Evolutionary conservation across 2,113 vertebrate genomes (phyloP), one percentile per base, ranked within the genome.

Genomic region (Menura novaehollandiae): DNA sequence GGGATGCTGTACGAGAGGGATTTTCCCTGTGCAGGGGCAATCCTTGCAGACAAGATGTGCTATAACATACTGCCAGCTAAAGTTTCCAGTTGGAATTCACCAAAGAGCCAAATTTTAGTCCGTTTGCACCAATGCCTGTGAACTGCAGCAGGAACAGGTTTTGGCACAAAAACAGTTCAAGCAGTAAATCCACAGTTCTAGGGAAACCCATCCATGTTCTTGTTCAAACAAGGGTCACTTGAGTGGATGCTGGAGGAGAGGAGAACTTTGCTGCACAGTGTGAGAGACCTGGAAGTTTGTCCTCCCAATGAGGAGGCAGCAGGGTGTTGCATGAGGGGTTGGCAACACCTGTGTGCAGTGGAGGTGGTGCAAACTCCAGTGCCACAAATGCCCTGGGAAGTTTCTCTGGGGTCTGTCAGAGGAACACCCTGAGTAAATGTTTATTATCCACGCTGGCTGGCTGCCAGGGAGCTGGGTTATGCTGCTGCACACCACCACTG

Each of bases 381-480:
- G 19, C 56, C 22, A 43, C 51, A 55, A 23, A 49, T 6, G 19
- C 56, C n/a, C 49, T 12, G 28, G 41, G 68, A 72, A 74, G 78
- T 63, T 59, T 80, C 78, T 69, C 75, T 90, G 92, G 63, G 62
- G 24, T 37, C 75, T 83, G 68, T 80, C 94, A 95, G 35, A 85
- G 71, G 59, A 96, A 71, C 63, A 83, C 55, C 71, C 91, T 0
- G 5, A 80, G 55, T 41, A 58, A 80, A 89, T 21, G 30, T 32
- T 41, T 35, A 7, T 52, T 86, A 55, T 76, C 75, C 59, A 6
- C 0, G 0, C 62, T 88, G 94, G 75, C 82, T 69, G 43, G 63
- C 78, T 90, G 88, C 81, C 94, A 96, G 55, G 32, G 58, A 59
- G 56, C 82, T 90, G 91, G 53, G 46, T 59, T 86, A 43, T 91